A percentile compares a stretch with the other conserved stretches of the same genome.
Conservation (phyloP, 2,888 invertebrate genomes). For the Argyresthia albistria region DNA sequence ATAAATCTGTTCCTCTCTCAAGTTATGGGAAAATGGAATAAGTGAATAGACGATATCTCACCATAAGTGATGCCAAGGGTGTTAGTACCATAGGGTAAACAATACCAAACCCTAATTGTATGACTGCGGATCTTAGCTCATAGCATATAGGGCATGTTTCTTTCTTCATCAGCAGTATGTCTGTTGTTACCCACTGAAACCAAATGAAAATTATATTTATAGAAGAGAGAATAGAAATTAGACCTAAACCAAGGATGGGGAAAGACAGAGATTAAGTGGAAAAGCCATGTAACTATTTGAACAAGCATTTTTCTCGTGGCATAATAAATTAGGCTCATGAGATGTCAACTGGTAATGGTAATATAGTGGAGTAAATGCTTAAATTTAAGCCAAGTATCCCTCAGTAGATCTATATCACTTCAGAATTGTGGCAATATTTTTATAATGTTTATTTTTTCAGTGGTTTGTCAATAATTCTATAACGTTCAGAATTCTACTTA, state of each 20-base stretch:
- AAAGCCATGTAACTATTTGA: no score
- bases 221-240: no score
- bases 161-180: constrained; percentile 68
- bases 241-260: no score
- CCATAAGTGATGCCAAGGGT: constrained; percentile 74
- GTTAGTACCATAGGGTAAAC: constrained; percentile 75
- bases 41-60: constrained; percentile 27
- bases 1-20: not conserved
- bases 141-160: constrained; percentile 76
- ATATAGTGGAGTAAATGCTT: not conserved
- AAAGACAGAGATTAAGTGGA: no score
- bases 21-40: not conserved
- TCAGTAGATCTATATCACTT: not conserved
- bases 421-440: not conserved
- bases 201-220: no score
- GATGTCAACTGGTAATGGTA: no score
- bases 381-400: not conserved
- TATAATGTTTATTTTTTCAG: no score
- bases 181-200: constrained; percentile 66
- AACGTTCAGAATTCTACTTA: constrained; percentile 29
- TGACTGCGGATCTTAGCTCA: constrained; percentile 69
- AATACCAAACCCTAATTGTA: constrained; percentile 68
- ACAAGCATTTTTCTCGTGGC: no score
- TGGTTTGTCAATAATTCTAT: no score
- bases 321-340: no score